Evolutionary conservation across 2,888 invertebrate species (phyloP), one percentile per base, ranked within the genome.

Genomic region (Luperina nickerlii): DNA sequence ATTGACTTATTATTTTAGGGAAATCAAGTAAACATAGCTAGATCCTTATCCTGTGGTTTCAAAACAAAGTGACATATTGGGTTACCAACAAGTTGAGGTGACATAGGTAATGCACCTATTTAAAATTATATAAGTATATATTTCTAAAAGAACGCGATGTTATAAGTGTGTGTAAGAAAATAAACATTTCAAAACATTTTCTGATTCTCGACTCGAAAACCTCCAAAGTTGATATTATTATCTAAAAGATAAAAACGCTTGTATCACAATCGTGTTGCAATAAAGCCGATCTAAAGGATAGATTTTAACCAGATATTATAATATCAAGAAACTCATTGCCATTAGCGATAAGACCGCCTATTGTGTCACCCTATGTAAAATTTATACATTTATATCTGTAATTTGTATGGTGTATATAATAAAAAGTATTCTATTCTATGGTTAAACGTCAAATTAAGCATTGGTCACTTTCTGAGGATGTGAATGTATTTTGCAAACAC

Each of bases 401-500:
- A 27, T 27, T 20, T 24, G 38, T 65, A 32, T 38, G 65, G 32
- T 38, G 20, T 32, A 63, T 9, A 4, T 65, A 38, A 65, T 20
- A 65, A 27, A 62, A 2, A 60, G 2, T 60, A n/a, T 11, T 60
- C 5, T 62, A 27, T 27, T 27, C n/a, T 48, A 15, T 15, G 20
- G 54, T 6, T n/a, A 4, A n/a, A 57, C 24, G 57, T 57, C 57
- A n/a, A 11, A 57, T 45, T 15, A 73, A 65, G 42, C 32, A 24
- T 68, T 57, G 27, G n/a, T 57, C 38, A 51, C 57, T 82, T 68
- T 69, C 81, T 15, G 18, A 32, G 42, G 38, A n/a, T 48, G n/a
- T 57, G 18, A 77, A 81, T 81, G 63, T 77, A 76, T 80, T 74
- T 76, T 38, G 27, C 54, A 48, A 48, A 69, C 42, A 78, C 66